Base-by-base conservation (phyloP, 2,113 vertebrate species). In the Rhodinocichla rosea region DNA sequence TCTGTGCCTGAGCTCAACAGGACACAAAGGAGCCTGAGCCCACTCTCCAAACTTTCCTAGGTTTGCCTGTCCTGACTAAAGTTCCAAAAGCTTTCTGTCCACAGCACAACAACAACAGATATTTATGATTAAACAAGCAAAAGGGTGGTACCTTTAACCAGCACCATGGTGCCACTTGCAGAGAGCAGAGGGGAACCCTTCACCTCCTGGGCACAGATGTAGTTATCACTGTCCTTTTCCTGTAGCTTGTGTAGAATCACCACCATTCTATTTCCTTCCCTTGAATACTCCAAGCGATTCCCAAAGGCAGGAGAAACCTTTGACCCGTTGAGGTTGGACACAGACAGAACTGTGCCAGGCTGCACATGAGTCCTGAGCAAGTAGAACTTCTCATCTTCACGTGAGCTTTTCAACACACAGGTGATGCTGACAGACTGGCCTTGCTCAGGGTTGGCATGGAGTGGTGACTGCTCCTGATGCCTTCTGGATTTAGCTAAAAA, bases 71-170 rank as follows among this genome's bases (percentile, higher is more conserved):
- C 24, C 59, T 50, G 21, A 30, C 50, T 59, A 11, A 86, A 33
- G 10, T 23, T n/a, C 63, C 56, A 12, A 35, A 80, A 86, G 24
- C 28, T 67, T 63, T 63, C 32, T 57, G 50, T 15, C 17, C 59
- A 44, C 15, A 42, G 27, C 33, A 57, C 17, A 11, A 13, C 32
- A 11, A 13, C 32, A 20, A 8, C 0, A 65, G 6, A 18, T 62
- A 62, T 18, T 75, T 17, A 15, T 2, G 30, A 33, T 40, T 23
- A 65, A 83, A 55, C 6, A 65, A 81, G 53, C 7, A 24, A 40
- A 68, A 30, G 21, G 9, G 7, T 1, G 13, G 1, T 94, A 97
- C 96, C 96, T 96, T 73, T 71, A 53, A 97, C 44, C 73, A 94
- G 30, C 50, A 97, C 3, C 39, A 97, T 70, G 75, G 95, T 96